Evolutionary conservation across 1,140 invertebrate species (phyloP), one percentile per base, ranked within the genome.

Genomic region (Periplaneta americana): DNA sequence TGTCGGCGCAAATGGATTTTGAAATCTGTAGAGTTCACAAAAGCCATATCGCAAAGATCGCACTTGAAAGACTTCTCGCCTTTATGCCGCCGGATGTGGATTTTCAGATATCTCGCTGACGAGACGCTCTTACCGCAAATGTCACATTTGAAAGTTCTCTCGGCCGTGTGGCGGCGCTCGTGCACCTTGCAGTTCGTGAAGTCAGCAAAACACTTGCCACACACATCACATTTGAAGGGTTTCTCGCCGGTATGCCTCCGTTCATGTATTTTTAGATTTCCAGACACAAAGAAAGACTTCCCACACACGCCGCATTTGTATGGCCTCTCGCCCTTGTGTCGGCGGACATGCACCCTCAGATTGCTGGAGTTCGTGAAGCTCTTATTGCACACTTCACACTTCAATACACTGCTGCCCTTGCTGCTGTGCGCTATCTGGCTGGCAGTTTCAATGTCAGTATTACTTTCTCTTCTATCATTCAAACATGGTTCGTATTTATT

Each of bases 81-180:
- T 6, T 48, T 74, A 34, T 80, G 80, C 10, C 82, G 82, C 2
- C 83, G 81, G 83, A 85, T 83, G 82, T 86, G 85, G 3, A 83
- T 80, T 37, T 79, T 83, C 32, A 85, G 82, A 75, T 85, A 84
- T 4, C 18, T 32, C 84, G 97, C 95, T 88, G 98, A 97, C 0
- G 97, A 97, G 86, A 99, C 98, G 0, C 96, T 95, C 88, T 98
- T 98, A 82, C 91, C 92, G 88, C 98, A 99, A 39, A 96, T 94
- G 34, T 89, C 91, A 86, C 97, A 99, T 83, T 94, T 94, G 88
- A 97, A 99, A 0, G 97, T 97, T 85, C 98, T 98, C 87, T 98
- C 96, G 15, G 97, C 96, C 91, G 88, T 85, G 77, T 85, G 84
- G 31, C 80, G 79, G 6, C 80, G 74, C 74, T 82, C 74, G 48